Evolutionary conservation across 2,113 vertebrate species (phyloP).

Genomic region (Calyptomena viridis): DNA sequence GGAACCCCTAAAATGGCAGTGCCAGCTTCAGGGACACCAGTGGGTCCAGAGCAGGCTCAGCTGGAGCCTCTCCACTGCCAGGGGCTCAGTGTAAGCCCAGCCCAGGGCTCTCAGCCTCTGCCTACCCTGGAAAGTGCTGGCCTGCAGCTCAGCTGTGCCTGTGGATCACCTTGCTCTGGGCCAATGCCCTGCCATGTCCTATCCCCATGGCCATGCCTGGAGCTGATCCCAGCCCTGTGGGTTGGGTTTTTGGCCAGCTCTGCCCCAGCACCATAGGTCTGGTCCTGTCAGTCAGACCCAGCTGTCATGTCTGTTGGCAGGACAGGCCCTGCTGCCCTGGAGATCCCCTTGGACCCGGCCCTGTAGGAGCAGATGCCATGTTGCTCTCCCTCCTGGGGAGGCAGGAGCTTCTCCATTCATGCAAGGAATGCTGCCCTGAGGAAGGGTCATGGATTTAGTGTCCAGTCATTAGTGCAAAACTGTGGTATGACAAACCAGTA

Average conservation of each 20-base stretch:
- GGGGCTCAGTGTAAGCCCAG: background rate
- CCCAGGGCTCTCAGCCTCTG: background rate
- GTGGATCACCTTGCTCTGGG: background rate
- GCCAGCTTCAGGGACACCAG: rapidly evolving
- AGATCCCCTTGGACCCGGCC: no score
- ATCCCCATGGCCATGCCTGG: rapidly evolving
- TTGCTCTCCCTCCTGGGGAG: background rate
- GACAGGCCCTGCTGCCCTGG: background rate
- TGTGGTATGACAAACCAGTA: background rate
- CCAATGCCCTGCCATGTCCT: background rate
- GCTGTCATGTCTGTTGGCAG: rapidly evolving
- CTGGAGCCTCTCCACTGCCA: rapidly evolving
- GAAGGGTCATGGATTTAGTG: background rate
- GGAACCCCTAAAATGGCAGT: rapidly evolving
- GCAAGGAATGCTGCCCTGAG: background rate
- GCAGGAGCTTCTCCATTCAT: background rate
- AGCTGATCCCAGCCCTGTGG: background rate
- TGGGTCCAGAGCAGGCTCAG: rapidly evolving
- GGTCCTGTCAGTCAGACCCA: background rate
- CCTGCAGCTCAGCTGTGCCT: background rate
- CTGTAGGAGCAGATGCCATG: rapidly evolving
- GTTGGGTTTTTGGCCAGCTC: background rate
- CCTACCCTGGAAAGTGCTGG: background rate
- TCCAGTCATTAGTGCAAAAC: background rate
- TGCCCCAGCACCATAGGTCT: background rate